phyloP scores from a whole-genome alignment of 2,113 vertebrate genomes.

The Cyprinodon variegatus region DNA sequence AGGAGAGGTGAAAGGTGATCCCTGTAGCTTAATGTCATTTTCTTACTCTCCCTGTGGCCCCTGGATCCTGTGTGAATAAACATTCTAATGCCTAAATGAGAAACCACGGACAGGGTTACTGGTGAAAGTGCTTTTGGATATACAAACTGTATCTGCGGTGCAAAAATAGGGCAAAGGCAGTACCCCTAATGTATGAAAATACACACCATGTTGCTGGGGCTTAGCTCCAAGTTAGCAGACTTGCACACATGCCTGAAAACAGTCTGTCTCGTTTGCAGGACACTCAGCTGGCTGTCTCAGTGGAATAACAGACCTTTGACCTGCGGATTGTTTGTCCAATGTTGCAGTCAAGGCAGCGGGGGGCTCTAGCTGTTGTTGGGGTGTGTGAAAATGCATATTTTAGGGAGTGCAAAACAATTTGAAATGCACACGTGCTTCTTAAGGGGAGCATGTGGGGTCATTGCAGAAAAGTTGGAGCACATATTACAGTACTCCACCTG shows the following conservation, averaged over 20 bases:
- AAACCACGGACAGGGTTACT: slow-evolving; percentile 33
- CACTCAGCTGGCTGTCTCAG: slow-evolving; percentile 52
- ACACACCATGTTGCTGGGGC: background rate
- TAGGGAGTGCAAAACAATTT: slow-evolving; percentile 49
- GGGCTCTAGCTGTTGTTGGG: slow-evolving; percentile 35
- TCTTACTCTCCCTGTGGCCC: slow-evolving; percentile 59
- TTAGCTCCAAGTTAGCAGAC: slow-evolving; percentile 20
- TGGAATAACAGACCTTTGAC: slow-evolving; percentile 74
- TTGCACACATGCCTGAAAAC: slow-evolving; percentile 15
- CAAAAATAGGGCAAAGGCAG: slow-evolving; percentile 24
- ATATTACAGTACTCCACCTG: slow-evolving; percentile 48
- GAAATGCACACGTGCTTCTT: background rate
- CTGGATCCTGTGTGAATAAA: slow-evolving; percentile 46
- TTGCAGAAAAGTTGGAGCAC: slow-evolving; percentile 12
- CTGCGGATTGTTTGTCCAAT: slow-evolving; percentile 24
- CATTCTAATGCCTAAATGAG: slow-evolving; percentile 46
- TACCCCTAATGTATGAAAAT: slow-evolving; percentile 26
- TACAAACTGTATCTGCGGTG: slow-evolving; percentile 11
- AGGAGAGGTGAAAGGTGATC: slow-evolving; percentile 75
- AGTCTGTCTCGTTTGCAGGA: slow-evolving; percentile 9
- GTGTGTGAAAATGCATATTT: slow-evolving; percentile 53
- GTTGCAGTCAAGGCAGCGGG: slow-evolving; percentile 23
- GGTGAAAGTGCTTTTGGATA: slow-evolving; percentile 10
- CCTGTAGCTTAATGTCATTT: slow-evolving; percentile 62
- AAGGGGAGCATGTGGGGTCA: slow-evolving; percentile 5